phyloP scores from a whole-genome alignment of 1,140 invertebrate species.

The Trinorchestia longiramus region DNA sequence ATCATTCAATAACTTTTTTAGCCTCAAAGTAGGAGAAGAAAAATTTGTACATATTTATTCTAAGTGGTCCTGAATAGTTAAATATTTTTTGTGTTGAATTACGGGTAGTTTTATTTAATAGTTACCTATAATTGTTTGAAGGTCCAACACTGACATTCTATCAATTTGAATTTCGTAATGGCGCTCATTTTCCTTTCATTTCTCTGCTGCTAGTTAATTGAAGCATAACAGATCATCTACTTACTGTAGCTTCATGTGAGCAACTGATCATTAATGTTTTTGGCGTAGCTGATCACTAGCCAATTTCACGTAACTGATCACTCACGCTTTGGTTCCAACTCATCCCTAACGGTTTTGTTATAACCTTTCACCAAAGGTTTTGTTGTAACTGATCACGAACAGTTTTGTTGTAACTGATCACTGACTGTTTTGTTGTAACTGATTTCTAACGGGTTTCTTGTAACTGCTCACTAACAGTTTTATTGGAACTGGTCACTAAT shows the following conservation, averaged over 20 bases:
- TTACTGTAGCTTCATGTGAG: too few species aligned
- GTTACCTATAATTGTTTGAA: too few species aligned
- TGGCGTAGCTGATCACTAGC: background rate
- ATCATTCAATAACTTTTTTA: too few species aligned
- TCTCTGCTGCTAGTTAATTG: too few species aligned
- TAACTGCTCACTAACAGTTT: background rate
- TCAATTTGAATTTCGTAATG: too few species aligned
- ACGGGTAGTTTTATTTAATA: too few species aligned
- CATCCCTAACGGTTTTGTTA: background rate
- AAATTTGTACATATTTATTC: too few species aligned
- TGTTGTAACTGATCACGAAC: background rate
- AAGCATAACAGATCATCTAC: background rate
- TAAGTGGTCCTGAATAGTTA: too few species aligned
- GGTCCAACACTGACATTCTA: too few species aligned
- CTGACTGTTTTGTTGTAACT: background rate
- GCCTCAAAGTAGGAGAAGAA: too few species aligned
- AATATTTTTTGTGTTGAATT: too few species aligned
- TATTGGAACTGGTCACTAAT: background rate
- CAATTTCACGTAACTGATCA: background rate
- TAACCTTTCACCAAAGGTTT: background rate
- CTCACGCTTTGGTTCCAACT: background rate
- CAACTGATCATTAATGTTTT: background rate
- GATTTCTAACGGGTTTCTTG: background rate
- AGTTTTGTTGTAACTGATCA: background rate
- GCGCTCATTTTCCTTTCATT: too few species aligned